Conservation (phyloP, 2,797 vertebrate species). For the Malurus leucopterus region DNA sequence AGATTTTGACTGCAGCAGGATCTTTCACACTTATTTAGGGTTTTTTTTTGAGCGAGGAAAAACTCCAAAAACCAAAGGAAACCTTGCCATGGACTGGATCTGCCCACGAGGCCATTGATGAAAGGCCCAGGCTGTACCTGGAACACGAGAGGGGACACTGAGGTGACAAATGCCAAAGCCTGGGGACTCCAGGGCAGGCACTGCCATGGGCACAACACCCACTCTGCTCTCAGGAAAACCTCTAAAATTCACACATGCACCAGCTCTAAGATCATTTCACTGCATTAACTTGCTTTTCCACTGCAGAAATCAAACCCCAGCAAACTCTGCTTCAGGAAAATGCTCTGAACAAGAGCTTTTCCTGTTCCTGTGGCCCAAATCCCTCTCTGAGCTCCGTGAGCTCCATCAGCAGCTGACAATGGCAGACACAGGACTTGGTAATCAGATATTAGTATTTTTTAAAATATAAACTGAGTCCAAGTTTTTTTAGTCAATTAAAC, state of each 20-base stretch:
- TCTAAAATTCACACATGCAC: background rate
- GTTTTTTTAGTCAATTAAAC: slow-evolving; percentile 70
- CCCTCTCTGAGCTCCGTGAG: background rate
- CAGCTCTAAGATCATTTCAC: background rate
- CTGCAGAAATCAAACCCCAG: background rate
- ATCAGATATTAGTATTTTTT: slow-evolving; percentile 61
- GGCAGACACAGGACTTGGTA: slow-evolving; percentile 43
- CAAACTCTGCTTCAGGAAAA: background rate
- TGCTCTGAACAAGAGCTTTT: background rate
- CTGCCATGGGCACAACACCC: background rate
- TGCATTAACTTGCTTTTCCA: background rate
- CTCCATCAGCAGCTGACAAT: background rate
- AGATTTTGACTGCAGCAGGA: background rate
- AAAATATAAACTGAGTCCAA: slow-evolving; percentile 67
- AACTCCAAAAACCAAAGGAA: rapidly evolving
- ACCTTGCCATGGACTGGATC: background rate
- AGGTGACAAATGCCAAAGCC: background rate
- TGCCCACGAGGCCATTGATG: background rate
- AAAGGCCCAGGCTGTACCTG: background rate
- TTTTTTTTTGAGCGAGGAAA: background rate
- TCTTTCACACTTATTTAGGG: rapidly evolving
- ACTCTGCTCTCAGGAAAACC: background rate
- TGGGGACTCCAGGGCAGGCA: background rate
- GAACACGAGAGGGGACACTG: background rate
- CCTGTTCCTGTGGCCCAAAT: background rate